Percentiles rank a stretch among this genome's conserved stretches.
Conservation (phyloP, 2,113 vertebrate species). For the Gambusia affinis region DNA sequence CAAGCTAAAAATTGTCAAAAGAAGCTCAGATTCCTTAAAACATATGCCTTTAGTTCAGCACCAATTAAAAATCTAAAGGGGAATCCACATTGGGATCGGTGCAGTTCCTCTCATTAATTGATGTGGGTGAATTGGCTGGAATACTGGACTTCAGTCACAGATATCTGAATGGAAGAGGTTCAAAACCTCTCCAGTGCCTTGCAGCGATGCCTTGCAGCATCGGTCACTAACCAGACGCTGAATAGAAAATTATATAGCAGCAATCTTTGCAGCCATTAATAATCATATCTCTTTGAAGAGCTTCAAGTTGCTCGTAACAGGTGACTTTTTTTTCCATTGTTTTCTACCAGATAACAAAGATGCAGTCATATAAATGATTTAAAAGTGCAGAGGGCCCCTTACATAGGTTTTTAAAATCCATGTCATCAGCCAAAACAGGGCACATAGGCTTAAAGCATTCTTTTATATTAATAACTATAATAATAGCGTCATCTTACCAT, state of each 20-base stretch:
- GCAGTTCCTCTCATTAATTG: neutral
- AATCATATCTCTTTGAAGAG: neutral
- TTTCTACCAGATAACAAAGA: neutral
- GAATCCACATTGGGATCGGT: neutral
- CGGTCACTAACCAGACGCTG: neutral
- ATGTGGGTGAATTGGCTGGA: neutral
- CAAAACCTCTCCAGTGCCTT: neutral
- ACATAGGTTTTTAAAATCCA: neutral
- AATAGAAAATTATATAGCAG: neutral
- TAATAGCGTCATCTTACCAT: neutral
- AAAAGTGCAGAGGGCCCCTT: neutral
- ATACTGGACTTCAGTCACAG: neutral
- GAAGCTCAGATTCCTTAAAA: neutral
- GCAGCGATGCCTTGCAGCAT: too few species aligned
- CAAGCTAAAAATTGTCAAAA: neutral
- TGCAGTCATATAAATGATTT: neutral
- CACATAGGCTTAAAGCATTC: neutral
- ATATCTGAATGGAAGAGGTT: neutral
- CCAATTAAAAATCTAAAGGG: neutral
- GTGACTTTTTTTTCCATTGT: too few species aligned
- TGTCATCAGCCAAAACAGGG: neutral
- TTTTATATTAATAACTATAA: too few species aligned
- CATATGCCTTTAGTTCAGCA: neutral
- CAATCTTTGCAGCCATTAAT: neutral
- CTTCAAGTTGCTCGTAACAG: neutral